Evolutionary conservation across 2,888 invertebrate species (phyloP), one percentile per base, ranked within the genome.

Genomic region (Microplitis manilae): DNA sequence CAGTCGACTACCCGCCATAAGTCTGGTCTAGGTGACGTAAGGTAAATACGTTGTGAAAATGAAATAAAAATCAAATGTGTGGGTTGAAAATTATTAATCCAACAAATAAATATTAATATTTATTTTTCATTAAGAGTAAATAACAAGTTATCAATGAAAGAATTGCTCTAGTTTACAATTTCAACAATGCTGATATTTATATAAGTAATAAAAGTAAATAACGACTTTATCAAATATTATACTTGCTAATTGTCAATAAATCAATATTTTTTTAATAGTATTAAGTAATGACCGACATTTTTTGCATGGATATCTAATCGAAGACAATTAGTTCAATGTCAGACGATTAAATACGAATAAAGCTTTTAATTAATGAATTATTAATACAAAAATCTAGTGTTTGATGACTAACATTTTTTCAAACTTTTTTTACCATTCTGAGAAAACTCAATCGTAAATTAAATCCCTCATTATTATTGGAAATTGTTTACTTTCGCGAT

Each of bases 271-370:
- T 50, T 20, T 59, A 59, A 41, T 13, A 6, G 17, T 59, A 15
- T 4, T 50, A 20, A 41, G 40, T 41, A 65, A 50, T 59, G 41
- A 38, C 30, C 67, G 65, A 65, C 30, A 50, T 73, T 73, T 20
- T 41, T 73, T 30, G n/a, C 41, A 6, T 15, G 30, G 1, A 4
- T 38, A 59, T n/a, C 15, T 30, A 64, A 65, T 73, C 30, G 41
- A 30, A 50, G 6, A n/a, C 41, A 64, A 60, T 67, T 59, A 13
- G 41, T 59, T 38, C 73, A 59, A 73, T 73, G 73, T 67, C 73
- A 30, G 30, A 40, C 15, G 59, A 65, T 67, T 73, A 50, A 59
- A 39, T 64, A 17, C 6, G 9, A 4, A 62, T 68, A n/a, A 68
- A 15, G 17, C 17, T 59, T 15, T 69, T 5, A 7, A 69, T 50